Base-by-base conservation (phyloP, 2,888 invertebrate genomes). In the Campoplex nolae region DNA sequence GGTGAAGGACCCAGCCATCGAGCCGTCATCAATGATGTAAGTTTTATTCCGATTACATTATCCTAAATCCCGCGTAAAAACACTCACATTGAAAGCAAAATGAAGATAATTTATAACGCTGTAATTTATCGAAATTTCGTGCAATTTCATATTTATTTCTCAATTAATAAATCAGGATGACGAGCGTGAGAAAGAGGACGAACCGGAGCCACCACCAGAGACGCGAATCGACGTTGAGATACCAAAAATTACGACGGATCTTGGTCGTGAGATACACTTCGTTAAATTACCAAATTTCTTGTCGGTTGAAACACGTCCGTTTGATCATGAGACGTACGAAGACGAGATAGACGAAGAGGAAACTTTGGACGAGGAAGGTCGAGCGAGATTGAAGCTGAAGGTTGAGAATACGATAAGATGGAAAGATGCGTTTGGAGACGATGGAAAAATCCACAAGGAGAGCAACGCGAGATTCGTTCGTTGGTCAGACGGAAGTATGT, bases 321-420 rank as follows among this genome's bases (percentile, higher is more conserved):
- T 99, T 93, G 99, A 99, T 93, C 97, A 97, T 0, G 97, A 97
- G 87, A 98, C 98, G 0, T 99, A 99, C 93, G 99, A 99, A 94
- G 99, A 99, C 95, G 99, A 99, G 95, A 98, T 99, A 89, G 99
- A 99, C 93, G 99, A 99, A 91, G 99, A 99, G 94, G 99, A 99
- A 94, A 98, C 98, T 0, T 95, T 99, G 90, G 99, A 99, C 93
- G 99, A 99, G 92, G 99, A 99, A 95, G 99, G 99, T 92, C 96
- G 99, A 85, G 98, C 98, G 8, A 97, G 99, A 94, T 95, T 98
- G 77, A 98, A 98, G 95, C 95, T 98, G 54, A 98, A 98, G 95
- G 98, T 99, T 16, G 99, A 99, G 95, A 99, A 99, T 95, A 99
- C 99, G 0, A 98, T 99, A 77, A 96, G 91, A 78, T 99, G 99